phyloP scores from a whole-genome alignment of 2,797 vertebrate species.

The Sebastes oblongus region DNA sequence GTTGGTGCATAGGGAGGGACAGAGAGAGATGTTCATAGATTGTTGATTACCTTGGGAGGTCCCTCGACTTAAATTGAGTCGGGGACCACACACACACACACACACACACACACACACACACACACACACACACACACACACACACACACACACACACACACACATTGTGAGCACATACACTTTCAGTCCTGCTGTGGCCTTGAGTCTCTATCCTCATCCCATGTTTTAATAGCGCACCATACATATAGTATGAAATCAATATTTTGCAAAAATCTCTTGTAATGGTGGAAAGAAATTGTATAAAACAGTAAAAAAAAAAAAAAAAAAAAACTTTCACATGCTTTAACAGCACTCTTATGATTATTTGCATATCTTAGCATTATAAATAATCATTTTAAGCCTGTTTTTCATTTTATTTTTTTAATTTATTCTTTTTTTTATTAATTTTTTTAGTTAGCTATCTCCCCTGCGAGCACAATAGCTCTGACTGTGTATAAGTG shows the following conservation, averaged over 20 bases:
- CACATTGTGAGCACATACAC: background rate
- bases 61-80: conserved; percentile 41
- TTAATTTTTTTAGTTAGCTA: background rate
- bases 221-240: background rate
- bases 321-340: background rate
- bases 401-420: background rate
- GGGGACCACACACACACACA: background rate
- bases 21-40: conserved; percentile 24
- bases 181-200: background rate
- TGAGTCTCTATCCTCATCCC: background rate
- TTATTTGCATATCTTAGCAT: background rate
- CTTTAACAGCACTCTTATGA: background rate
- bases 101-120: background rate
- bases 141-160: background rate
- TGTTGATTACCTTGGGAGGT: conserved; percentile 39
- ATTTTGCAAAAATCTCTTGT: background rate
- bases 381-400: background rate
- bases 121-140: background rate
- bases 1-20: conserved; percentile 6
- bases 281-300: background rate
- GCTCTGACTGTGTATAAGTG: too few relatives aligned
- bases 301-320: background rate
- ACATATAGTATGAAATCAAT: background rate
- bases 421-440: background rate
- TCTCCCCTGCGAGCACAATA: accelerated